Conservation (phyloP, 1,140 invertebrate genomes). For the Dinothrombium tinctorium region DNA sequence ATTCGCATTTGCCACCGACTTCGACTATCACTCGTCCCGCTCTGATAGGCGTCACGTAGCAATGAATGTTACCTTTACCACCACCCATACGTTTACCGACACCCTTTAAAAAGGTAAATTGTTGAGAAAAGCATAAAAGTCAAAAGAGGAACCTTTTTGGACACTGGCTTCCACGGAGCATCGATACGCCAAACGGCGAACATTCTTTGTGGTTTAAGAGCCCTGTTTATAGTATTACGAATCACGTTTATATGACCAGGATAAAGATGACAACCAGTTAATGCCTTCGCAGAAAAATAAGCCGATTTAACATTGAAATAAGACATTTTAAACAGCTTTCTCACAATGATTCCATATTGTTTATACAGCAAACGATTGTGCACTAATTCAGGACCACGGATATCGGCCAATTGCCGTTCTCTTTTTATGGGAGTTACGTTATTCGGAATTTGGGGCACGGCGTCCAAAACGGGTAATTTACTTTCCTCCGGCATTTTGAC, state of each 20-base stretch:
- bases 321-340: slow-evolving; percentile 15
- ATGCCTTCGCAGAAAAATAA: too few species aligned
- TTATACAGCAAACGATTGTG: slow-evolving; percentile 61
- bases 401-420: slow-evolving; percentile 50
- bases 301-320: too few species aligned
- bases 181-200: slow-evolving; percentile 91
- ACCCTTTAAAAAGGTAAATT: slow-evolving; percentile 25
- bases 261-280: slow-evolving; percentile 52
- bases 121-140: not conserved
- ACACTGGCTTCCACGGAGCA: slow-evolving; percentile 78
- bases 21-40: slow-evolving; percentile 78
- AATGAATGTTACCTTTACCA: slow-evolving; percentile 82
- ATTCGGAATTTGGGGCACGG: not conserved
- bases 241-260: slow-evolving; percentile 68
- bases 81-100: slow-evolving; percentile 78
- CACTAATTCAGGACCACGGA: slow-evolving; percentile 64
- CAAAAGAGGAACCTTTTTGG: slow-evolving; percentile 39
- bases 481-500: not conserved
- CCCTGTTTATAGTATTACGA: slow-evolving; percentile 42
- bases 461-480: not conserved
- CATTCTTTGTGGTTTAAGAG: slow-evolving; percentile 48
- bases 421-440: slow-evolving; percentile 33
- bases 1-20: slow-evolving; percentile 70
- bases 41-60: slow-evolving; percentile 82
- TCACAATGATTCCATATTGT: slow-evolving; percentile 72